Evolutionary conservation across 2,797 vertebrate genomes (phyloP).

Genomic region (Chelon auratus): DNA sequence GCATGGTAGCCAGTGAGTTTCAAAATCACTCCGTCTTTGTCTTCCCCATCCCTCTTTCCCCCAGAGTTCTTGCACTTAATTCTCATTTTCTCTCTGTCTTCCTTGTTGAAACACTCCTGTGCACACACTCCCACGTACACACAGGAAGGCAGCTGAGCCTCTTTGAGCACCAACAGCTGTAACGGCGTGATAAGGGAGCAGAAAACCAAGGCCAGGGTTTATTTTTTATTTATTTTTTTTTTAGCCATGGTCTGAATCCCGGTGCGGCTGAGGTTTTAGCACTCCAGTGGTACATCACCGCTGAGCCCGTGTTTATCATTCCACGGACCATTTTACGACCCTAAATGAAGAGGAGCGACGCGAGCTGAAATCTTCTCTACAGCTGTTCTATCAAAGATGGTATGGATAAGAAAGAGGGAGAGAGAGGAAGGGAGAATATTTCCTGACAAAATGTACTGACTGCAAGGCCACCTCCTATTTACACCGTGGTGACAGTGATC

Average conservation of each 20-base stretch:
- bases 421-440: constrained; percentile 28
- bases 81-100: constrained; percentile 19
- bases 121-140: neutral
- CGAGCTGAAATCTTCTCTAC: constrained; percentile 35
- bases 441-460: constrained; percentile 34
- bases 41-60: neutral
- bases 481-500: constrained; percentile 67
- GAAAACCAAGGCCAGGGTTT: constrained; percentile 56
- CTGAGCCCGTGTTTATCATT: constrained; percentile 59
- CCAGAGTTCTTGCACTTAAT: constrained; percentile 10
- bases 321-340: constrained; percentile 50
- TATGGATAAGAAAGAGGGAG: constrained; percentile 39
- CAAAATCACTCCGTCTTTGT: neutral
- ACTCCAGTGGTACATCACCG: constrained; percentile 44
- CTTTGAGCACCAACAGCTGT: constrained; percentile 72
- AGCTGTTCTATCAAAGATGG: constrained; percentile 57
- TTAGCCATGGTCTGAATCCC: constrained; percentile 60
- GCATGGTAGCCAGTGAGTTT: neutral
- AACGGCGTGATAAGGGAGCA: constrained; percentile 75
- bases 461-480: constrained; percentile 51
- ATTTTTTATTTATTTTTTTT: constrained; percentile 54
- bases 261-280: constrained; percentile 43
- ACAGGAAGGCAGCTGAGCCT: constrained; percentile 54
- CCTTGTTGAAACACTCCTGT: constrained; percentile 31
- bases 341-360: constrained; percentile 65